phyloP scores from a whole-genome alignment of 2,113 vertebrate genomes.

The Meleagris gallopavo region DNA sequence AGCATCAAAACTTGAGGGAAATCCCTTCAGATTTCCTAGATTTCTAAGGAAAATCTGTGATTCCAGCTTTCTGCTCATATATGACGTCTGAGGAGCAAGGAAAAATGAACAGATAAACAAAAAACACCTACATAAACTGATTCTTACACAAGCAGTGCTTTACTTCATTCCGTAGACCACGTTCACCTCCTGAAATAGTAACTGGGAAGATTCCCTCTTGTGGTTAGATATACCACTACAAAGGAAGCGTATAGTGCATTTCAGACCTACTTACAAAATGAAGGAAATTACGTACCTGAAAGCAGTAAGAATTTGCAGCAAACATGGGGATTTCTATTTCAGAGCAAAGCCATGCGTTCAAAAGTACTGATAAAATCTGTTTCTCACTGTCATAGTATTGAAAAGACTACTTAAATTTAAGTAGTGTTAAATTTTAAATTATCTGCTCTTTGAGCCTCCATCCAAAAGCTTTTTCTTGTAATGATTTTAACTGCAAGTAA shows the following conservation, averaged over 20 bases:
- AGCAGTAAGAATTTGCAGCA: not conserved
- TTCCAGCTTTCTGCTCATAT: not conserved
- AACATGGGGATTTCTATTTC: not conserved
- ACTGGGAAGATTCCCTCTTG: not conserved
- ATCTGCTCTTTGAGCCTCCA: not conserved
- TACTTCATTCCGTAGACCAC: not conserved
- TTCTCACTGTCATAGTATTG: not conserved
- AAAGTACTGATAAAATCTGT: not conserved
- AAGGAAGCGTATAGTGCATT: fast-evolving
- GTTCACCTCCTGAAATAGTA: not conserved
- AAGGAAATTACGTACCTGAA: fast-evolving
- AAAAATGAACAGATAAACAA: not conserved
- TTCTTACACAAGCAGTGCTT: not conserved
- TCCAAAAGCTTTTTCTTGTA: not conserved
- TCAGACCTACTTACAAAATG: not conserved
- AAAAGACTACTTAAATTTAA: not conserved
- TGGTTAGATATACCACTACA: not conserved
- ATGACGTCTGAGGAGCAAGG: not conserved
- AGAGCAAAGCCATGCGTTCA: not conserved
- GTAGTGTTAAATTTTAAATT: not conserved
- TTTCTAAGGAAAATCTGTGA: not conserved
- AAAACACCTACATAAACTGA: not conserved
- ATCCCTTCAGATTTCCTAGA: not conserved
- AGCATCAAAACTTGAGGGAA: not conserved
- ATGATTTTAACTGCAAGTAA: not conserved